phyloP scores from a whole-genome alignment of 2,888 invertebrate species.

The Ceriagrion tenellum region DNA sequence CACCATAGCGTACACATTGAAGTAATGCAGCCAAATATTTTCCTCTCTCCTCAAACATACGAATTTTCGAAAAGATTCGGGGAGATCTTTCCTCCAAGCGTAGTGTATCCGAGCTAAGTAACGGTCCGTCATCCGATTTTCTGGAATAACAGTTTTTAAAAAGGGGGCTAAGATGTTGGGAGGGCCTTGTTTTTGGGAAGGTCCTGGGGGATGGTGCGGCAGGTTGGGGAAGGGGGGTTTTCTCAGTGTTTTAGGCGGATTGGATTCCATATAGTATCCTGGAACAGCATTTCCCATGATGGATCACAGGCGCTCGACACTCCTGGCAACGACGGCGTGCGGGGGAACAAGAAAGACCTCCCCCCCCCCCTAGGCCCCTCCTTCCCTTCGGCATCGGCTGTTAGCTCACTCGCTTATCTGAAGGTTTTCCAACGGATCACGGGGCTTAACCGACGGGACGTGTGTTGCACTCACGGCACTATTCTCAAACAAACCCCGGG shows the following conservation, averaged over 20 bases:
- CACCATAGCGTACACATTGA: too few relatives aligned
- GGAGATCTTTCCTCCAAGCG: background rate
- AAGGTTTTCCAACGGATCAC: background rate
- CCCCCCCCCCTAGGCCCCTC: too few relatives aligned
- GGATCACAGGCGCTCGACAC: background rate
- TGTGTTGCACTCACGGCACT: background rate
- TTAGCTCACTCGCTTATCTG: background rate
- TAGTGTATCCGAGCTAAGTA: background rate
- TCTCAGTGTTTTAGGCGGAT: background rate
- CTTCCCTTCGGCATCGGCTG: background rate
- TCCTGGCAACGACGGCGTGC: background rate
- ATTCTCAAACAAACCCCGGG: background rate
- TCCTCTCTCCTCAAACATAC: too few relatives aligned
- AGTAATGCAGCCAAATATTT: too few relatives aligned
- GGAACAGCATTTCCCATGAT: background rate
- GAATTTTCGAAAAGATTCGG: too few relatives aligned
- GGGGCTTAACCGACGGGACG: slow-evolving; percentile 4
- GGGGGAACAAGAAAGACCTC: too few relatives aligned
- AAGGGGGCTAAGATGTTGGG: background rate
- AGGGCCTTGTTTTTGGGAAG: background rate
- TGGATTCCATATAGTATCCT: background rate
- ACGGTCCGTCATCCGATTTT: background rate
- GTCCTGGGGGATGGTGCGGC: background rate
- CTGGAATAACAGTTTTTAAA: background rate
- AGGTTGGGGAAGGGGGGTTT: background rate